A percentile compares a stretch with the other conserved stretches of the same genome.
Evolutionary conservation across 1,140 invertebrate genomes (phyloP).

Genomic region (Lasaia peninsularis): DNA sequence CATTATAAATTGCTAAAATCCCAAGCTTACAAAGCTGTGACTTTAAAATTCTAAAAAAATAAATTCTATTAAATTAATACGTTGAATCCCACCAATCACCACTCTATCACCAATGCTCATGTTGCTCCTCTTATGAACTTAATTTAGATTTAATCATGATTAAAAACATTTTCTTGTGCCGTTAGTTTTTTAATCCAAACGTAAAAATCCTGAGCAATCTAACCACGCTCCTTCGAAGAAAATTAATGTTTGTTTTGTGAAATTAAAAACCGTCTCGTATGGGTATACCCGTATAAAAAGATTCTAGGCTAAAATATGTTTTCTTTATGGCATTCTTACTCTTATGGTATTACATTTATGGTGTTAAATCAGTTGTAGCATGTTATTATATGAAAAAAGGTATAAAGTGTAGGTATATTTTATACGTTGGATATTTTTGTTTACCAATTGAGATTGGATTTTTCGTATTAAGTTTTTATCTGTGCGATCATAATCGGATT

Average conservation of each 20-base stretch:
- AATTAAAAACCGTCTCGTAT: conserved; percentile 54
- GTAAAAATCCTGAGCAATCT: not conserved
- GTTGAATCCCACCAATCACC: too few species aligned
- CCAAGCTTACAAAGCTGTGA: too few species aligned
- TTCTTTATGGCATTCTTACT: not conserved
- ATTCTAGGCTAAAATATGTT: not conserved
- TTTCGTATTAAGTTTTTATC: conserved; percentile 24
- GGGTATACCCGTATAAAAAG: conserved; percentile 20
- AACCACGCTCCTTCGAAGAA: conserved; percentile 36
- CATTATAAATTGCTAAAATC: too few species aligned
- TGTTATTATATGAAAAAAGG: not conserved
- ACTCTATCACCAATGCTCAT: too few species aligned
- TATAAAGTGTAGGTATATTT: conserved; percentile 8
- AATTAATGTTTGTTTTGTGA: conserved; percentile 65
- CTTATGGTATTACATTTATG: not conserved
- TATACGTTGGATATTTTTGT: conserved; percentile 30
- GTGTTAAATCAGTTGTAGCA: not conserved
- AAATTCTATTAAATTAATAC: too few species aligned
- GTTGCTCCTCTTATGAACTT: too few species aligned
- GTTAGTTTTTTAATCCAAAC: conserved; percentile 5
- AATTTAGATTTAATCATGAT: too few species aligned
- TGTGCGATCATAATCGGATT: not conserved
- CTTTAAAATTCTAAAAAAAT: too few species aligned
- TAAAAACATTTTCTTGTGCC: too few species aligned
- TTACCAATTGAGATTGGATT: conserved; percentile 40